phyloP scores from a whole-genome alignment of 2,113 vertebrate genomes.

The Paralichthys olivaceus region DNA sequence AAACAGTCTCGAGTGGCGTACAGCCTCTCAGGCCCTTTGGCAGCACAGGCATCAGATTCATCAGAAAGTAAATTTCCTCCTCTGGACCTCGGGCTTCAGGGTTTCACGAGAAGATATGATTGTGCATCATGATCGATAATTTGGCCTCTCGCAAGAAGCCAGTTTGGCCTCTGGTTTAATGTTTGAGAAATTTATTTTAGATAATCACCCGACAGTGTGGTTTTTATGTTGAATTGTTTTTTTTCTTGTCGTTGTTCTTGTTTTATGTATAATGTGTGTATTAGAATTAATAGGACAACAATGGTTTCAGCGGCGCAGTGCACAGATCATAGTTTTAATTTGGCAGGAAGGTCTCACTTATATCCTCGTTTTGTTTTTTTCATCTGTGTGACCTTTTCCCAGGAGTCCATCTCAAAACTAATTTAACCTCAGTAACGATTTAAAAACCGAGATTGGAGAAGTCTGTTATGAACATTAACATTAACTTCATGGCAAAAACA shows the following conservation, averaged over 20 bases:
- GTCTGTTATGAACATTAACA: constrained; percentile 14
- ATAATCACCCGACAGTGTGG: constrained; percentile 8
- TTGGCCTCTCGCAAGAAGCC: constrained; percentile 35
- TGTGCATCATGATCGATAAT: constrained; percentile 51
- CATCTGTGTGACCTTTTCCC: constrained; percentile 52
- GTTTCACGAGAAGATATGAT: constrained; percentile 67
- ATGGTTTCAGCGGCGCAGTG: constrained; percentile 26
- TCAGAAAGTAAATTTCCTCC: constrained; percentile 56
- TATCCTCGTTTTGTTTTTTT: constrained; percentile 20
- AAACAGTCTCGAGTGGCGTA: constrained; percentile 16
- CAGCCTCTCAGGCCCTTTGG: constrained; percentile 6
- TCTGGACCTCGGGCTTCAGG: constrained; percentile 56
- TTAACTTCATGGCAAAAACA: constrained; percentile 19
- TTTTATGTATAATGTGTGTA: constrained; percentile 11
- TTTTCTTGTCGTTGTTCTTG: constrained; percentile 22
- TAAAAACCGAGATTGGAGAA: constrained; percentile 23
- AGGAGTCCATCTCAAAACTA: constrained; percentile 19
- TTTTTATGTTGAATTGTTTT: not conserved
- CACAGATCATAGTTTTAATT: constrained; percentile 21
- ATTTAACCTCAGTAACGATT: constrained; percentile 47
- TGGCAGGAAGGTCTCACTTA: constrained; percentile 33
- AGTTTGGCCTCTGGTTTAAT: constrained; percentile 57
- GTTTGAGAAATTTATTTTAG: constrained; percentile 33
- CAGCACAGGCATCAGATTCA: constrained; percentile 45
- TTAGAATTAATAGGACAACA: constrained; percentile 16